Base-by-base conservation (phyloP, 2,113 vertebrate genomes). In the Megaptera novaeangliae region DNA sequence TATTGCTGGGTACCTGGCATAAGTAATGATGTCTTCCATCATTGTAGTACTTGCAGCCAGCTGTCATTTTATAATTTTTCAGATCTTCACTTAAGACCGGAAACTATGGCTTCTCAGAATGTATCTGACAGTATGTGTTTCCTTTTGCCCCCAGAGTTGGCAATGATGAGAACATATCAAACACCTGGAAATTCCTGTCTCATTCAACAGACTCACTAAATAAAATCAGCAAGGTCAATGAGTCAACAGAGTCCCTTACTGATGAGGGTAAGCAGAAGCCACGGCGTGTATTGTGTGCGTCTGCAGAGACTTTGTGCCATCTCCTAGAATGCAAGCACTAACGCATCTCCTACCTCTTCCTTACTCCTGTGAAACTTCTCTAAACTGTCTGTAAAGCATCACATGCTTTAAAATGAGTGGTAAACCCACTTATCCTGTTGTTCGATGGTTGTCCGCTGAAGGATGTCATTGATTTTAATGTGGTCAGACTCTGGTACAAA, bases 181-280 rank as follows among this genome's bases (percentile, higher is more conserved):
- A 99, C 96, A 99, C 99, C 61, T 99, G 99, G 98, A 99, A 99
- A 93, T 99, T 99, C 98, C 99, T 99, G 74, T 99, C 99, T 0
- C 99, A 99, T 91, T 99, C 99, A 59, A 99, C 99, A 8, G 99
- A 99, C 98, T 99, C 99, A 31, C 99, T 99, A 82, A 99, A 99
- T 98, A 99, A 99, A 98, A 99, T 99, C 97, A 99, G 98, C 98
- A 99, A 99, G 95, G 99, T 99, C 97, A 99, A 99, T n/a, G 99
- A 99, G 97, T 99, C 99, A 63, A 99, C 98, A 72, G 99, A 99
- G 94, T 99, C 99, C 0, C 99, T 99, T 59, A 99, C 99, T 46
- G 99, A 99, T 74, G 99, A 99, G 98, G 99, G 99, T 99, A 97
- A 99, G 98, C 89, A 66, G 81, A 72, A 46, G 14, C 20, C 39